Evolutionary conservation across 2,888 invertebrate genomes (phyloP).

Genomic region (Odontocolon sp.): DNA sequence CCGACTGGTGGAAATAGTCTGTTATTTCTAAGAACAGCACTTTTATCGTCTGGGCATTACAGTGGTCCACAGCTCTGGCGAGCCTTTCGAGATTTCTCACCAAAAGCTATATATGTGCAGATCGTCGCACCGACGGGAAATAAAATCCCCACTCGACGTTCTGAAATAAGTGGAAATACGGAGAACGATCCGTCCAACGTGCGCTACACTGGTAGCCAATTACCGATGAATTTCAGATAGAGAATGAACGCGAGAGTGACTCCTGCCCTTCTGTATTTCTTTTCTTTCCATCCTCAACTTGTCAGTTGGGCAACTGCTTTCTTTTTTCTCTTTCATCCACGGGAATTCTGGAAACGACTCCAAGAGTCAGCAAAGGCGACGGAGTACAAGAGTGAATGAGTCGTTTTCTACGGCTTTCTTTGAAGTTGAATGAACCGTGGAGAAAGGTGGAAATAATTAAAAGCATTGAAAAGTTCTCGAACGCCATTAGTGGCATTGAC

Average conservation of each 20-base stretch:
- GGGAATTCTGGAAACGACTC: background rate
- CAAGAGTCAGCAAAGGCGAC: background rate
- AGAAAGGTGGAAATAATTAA: slow-evolving; percentile 76
- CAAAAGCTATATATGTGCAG: too few species aligned
- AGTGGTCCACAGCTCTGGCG: too few species aligned
- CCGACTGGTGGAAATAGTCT: background rate
- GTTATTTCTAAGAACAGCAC: background rate
- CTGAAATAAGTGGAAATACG: background rate
- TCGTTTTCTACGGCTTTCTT: slow-evolving; percentile 61
- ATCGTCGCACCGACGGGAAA: too few species aligned
- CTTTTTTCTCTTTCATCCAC: background rate
- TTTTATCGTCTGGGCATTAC: background rate
- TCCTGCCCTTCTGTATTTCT: slow-evolving; percentile 3
- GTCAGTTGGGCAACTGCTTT: background rate
- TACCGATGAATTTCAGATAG: slow-evolving; percentile 14
- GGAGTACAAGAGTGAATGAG: slow-evolving; percentile 11
- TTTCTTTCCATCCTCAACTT: slow-evolving; percentile 13
- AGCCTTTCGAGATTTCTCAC: too few species aligned
- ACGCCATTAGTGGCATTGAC: slow-evolving; percentile 72
- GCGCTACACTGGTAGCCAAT: slow-evolving; percentile 21
- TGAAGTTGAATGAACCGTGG: slow-evolving; percentile 56
- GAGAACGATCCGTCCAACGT: slow-evolving; percentile 1
- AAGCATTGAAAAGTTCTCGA: slow-evolving; percentile 74
- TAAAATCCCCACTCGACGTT: too few species aligned
- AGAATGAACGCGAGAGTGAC: background rate